Base-by-base conservation (phyloP, 1,140 invertebrate genomes). In the Himalopsyche phryganea region DNA sequence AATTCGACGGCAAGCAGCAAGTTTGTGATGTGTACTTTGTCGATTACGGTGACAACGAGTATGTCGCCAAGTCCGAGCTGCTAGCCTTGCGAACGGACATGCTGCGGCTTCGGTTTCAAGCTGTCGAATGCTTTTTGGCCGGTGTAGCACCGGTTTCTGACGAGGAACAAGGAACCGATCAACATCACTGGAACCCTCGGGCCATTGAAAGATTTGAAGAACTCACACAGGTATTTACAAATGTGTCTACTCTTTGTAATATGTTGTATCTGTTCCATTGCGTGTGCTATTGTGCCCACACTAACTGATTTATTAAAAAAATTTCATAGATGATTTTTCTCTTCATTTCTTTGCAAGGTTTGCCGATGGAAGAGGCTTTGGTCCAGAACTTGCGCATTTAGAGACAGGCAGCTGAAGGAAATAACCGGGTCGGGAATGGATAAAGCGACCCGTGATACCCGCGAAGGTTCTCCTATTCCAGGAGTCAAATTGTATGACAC, bases 31-130 rank as follows among this genome's bases (percentile, higher is more conserved):
- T 92, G 3, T 89, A 86, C 66, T 92, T 85, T 69, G 76, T 92
- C 32, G 91, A 93, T 74, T 94, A 89, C 72, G 91, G 91, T 0
- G 88, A 92, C 69, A 83, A 81, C 41, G 84, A 85, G 48, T 79
- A 80, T 41, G 73, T 88, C 1, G 71, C 76, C 0, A 74, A 73
- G n/a, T 74, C 82, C 10, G 75, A 85, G 45, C 67, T 92, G 1
- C 82, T 81, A 54, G 83, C 87, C 65, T 71, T 94, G 41, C 75
- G 86, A 23, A 85, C 86, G 1, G 86, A 91, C 68, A 86, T 90
- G 68, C 71, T 91, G 2, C 79, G 81, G 14, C 76, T 93, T 13
- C 80, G 85, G 66, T 83, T 79, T 63, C 68, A 72, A 79, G 90
- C 90, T 0, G 84, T 92, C 66, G 89, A 92, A 68, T 92, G 89